A percentile compares a stretch with the other conserved stretches of the same genome.
Conservation (phyloP, 2,113 vertebrate genomes). For the Indicator maculatus region DNA sequence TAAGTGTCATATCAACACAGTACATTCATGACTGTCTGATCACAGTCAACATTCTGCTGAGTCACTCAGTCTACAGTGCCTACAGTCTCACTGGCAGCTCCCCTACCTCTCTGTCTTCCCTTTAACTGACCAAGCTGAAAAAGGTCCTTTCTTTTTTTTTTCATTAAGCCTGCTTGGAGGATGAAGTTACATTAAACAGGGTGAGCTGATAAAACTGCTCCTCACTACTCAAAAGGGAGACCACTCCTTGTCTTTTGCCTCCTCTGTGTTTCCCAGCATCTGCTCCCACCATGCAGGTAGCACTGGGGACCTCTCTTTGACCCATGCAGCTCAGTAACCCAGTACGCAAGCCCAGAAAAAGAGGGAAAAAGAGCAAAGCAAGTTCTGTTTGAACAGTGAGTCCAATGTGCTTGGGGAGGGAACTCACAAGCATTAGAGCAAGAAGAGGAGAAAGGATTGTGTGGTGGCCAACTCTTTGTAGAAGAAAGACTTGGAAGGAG, state of each 20-base stretch:
- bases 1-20: not conserved
- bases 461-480: no score
- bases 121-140: not conserved
- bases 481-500: not conserved
- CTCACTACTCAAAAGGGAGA: not conserved
- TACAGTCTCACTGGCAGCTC: not conserved
- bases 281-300: accelerated
- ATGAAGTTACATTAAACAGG: not conserved
- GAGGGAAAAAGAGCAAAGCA: not conserved
- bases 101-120: not conserved
- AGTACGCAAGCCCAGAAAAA: not conserved
- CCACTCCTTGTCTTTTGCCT: not conserved
- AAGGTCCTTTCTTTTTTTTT: not conserved
- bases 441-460: not conserved
- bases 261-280: not conserved
- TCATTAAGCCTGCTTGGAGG: not conserved
- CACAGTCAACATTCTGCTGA: not conserved
- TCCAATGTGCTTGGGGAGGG: not conserved
- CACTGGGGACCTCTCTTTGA: not conserved
- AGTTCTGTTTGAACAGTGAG: not conserved
- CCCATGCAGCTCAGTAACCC: not conserved
- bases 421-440: not conserved
- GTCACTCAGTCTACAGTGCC: not conserved
- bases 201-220: not conserved
- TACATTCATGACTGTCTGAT: not conserved